These are phyloP conservation scores for Vanessa tameamea DNA, from an alignment of 1,140 invertebrate species.

Conservation along the genomic window DNA sequence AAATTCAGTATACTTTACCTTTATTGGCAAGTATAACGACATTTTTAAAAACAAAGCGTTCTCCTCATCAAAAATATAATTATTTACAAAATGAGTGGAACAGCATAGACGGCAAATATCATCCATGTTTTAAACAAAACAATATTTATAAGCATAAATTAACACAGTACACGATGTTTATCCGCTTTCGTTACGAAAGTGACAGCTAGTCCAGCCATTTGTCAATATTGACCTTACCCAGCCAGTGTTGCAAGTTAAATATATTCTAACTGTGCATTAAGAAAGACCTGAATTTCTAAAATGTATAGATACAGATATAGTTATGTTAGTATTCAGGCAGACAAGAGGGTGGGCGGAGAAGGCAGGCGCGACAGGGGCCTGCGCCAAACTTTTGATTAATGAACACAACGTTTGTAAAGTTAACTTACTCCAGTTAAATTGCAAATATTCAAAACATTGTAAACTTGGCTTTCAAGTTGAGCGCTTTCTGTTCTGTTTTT, in stretches of 20 bases:
- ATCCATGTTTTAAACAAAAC: slow-evolving; percentile 61
- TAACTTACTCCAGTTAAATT: slow-evolving; percentile 73
- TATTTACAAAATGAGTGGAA: slow-evolving; percentile 68
- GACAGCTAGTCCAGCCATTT: slow-evolving; percentile 69
- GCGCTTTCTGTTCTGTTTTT: slow-evolving; percentile 33
- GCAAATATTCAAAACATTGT: slow-evolving; percentile 75
- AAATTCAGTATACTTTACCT: slow-evolving; percentile 54
- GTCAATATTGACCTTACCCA: slow-evolving; percentile 66
- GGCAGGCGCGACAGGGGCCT: slow-evolving; percentile 65
- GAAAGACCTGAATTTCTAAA: slow-evolving; percentile 56
- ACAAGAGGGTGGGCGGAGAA: slow-evolving; percentile 67
- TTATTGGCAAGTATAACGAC: slow-evolving; percentile 75
- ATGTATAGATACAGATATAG: slow-evolving; percentile 35
- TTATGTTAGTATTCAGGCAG: slow-evolving; percentile 41
- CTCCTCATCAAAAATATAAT: slow-evolving; percentile 74
- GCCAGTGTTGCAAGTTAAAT: slow-evolving; percentile 51
- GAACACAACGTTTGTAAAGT: slow-evolving; percentile 76
- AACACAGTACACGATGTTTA: slow-evolving; percentile 54
- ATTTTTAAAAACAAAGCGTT: slow-evolving; percentile 76
- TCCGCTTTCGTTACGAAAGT: slow-evolving; percentile 53
- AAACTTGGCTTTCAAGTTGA: slow-evolving; percentile 57
- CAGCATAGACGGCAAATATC: slow-evolving; percentile 75
- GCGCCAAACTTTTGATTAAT: slow-evolving; percentile 81
- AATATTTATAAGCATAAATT: slow-evolving; percentile 41
- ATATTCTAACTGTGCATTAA: slow-evolving; percentile 43